phyloP scores from a whole-genome alignment of 2,888 invertebrate genomes.

The Endotricha flammealis region DNA sequence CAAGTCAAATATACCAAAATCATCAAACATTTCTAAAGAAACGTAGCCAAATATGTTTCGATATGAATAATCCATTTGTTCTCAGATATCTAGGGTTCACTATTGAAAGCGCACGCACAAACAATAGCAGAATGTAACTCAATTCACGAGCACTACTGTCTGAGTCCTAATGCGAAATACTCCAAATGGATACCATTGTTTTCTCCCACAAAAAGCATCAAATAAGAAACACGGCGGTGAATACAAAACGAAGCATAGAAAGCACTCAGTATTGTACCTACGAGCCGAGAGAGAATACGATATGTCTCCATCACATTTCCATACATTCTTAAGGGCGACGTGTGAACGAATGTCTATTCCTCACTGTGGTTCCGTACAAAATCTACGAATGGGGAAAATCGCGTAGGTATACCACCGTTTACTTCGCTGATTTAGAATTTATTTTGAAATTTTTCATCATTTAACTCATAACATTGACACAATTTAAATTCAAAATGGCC shows the following conservation, averaged over 20 bases:
- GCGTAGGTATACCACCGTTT: too few relatives aligned
- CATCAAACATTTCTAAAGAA: not conserved
- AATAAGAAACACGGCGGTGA: conserved; percentile 41
- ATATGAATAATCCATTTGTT: conserved; percentile 15
- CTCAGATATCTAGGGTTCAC: conserved; percentile 11
- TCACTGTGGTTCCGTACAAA: conserved; percentile 26
- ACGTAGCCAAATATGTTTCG: not conserved
- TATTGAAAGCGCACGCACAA: conserved; percentile 30
- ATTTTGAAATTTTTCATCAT: too few relatives aligned
- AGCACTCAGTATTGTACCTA: conserved; percentile 44
- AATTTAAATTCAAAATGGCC: too few relatives aligned
- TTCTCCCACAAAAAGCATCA: conserved; percentile 53
- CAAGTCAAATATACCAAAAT: too few relatives aligned
- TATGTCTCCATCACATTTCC: conserved; percentile 70
- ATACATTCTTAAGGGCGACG: conserved; percentile 58
- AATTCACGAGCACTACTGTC: conserved; percentile 41
- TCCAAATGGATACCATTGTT: conserved; percentile 63
- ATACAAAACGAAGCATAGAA: conserved; percentile 51
- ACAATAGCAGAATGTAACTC: conserved; percentile 42
- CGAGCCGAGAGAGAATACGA: conserved; percentile 52
- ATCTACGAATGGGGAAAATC: too few relatives aligned
- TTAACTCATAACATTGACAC: too few relatives aligned
- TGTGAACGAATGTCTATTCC: conserved; percentile 44
- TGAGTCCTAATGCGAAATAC: conserved; percentile 45
- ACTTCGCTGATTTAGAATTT: too few relatives aligned